Evolutionary conservation across 53 echinoderm and acorn worm genomes (phyloP).

Genomic region (Holothuria leucospilota): DNA sequence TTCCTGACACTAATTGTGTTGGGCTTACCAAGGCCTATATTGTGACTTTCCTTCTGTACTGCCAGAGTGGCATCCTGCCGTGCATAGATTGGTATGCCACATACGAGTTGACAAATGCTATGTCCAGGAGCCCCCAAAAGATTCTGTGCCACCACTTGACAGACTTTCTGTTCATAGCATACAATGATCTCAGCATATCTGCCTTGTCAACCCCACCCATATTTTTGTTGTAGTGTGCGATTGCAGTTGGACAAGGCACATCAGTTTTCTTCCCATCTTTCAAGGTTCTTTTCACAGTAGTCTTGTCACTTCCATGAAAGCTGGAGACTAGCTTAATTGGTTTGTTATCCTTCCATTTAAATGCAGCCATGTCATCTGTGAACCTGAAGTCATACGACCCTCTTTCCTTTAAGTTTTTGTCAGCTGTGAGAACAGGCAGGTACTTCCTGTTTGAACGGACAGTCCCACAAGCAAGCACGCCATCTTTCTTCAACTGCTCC

Average conservation of each 20-base stretch:
- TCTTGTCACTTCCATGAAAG: constrained; percentile 37
- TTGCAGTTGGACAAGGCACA: constrained; percentile 31
- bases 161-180: constrained; percentile 45
- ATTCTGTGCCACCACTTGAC: constrained; percentile 53
- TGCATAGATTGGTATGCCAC: constrained; percentile 25
- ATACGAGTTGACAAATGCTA: constrained; percentile 40
- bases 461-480: constrained; percentile 29
- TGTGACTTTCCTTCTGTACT: constrained; percentile 21
- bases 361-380: constrained; percentile 23
- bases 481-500: constrained; percentile 60
- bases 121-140: constrained; percentile 39
- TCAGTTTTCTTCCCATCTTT: constrained; percentile 51
- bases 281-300: constrained; percentile 2
- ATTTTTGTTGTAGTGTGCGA: constrained; percentile 47
- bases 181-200: constrained; percentile 48
- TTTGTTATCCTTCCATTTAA: constrained; percentile 53
- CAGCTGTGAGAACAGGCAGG: constrained; percentile 29
- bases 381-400: constrained; percentile 16
- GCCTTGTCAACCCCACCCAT: constrained; percentile 59
- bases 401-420: constrained; percentile 36
- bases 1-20: constrained; percentile 20
- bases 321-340: constrained; percentile 38
- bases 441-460: constrained; percentile 34
- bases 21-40: constrained; percentile 19
- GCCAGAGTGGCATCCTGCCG: constrained; percentile 3